Evolutionary conservation across 2,888 invertebrate genomes (phyloP), one percentile per base, ranked within the genome.

Genomic region (Cosmia pyralina): DNA sequence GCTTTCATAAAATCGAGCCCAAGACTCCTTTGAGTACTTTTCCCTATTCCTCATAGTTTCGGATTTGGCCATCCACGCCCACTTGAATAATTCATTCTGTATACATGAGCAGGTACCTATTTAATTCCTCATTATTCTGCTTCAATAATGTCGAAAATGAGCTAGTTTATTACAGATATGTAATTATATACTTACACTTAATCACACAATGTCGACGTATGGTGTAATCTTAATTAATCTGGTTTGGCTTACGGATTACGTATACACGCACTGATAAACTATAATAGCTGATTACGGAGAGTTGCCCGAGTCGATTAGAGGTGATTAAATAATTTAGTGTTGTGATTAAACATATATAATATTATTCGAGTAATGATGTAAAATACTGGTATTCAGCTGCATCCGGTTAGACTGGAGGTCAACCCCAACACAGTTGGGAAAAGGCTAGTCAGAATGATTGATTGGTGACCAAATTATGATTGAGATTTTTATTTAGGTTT

Each of bases 141-240:
- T 52, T 44, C 34, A 4, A 55, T 55, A 13, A 68, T 17, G 44
- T 77, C 19, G 46, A 13, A 77, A 62, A 72, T 72, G 11, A 65
- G 59, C 53, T 71, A 48, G 58, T 67, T 63, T 22, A 19, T n/a
- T 34, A 22, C 50, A 48, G 22, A 38, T 38, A 38, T 38, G 38
- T 41, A 41, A 28, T 44, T 53, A 41, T 46, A 19, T 46, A 57
- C 41, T 15, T 66, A 69, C 19, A 52, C 70, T 60, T 68, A 76
- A 71, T 84, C 59, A 55, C 44, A 75, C 74, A 82, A 63, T 82
- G 69, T 59, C 69, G 65, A 66, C 68, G 68, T 75, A 78, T 79
- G 71, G 59, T 69, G 69, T 83, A 79, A 85, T 83, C 85, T 83
- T 83, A 85, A 83, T 85, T 83, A 85, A 85, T 82, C 83, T 69